Percentiles rank a stretch among this genome's conserved stretches.
phyloP scores from a whole-genome alignment of 2,113 vertebrate genomes.

The Bombycilla garrulus region DNA sequence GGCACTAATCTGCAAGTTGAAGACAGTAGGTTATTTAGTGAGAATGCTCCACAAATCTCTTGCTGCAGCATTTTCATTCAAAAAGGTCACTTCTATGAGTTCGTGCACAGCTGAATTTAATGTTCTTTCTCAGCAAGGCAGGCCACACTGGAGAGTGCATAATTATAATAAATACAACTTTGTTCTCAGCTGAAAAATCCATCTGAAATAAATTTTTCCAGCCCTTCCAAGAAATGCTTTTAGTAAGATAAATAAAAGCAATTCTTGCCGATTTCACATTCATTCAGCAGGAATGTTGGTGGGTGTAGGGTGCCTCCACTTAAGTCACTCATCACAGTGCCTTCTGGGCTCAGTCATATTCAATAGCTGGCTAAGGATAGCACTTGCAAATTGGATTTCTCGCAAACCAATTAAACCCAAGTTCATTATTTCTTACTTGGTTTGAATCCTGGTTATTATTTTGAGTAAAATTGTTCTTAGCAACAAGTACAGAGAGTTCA shows the following conservation, averaged over 20 bases:
- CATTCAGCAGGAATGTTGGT: conserved; percentile 60
- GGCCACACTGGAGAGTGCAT: conserved; percentile 36
- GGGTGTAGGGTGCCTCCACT: conserved; percentile 64
- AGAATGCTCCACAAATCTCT: conserved; percentile 12
- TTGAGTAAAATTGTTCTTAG: conserved; percentile 9
- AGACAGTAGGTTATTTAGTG: conserved; percentile 56
- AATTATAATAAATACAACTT: conserved; percentile 63
- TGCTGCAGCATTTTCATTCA: conserved; percentile 45
- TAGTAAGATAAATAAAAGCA: conserved; percentile 66
- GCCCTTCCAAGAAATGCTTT: conserved; percentile 53
- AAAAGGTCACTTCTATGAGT: conserved; percentile 61
- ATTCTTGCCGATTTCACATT: conserved; percentile 57
- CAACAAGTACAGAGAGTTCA: conserved; percentile 22
- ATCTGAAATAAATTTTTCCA: conserved; percentile 62
- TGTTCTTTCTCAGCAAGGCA: conserved; percentile 59
- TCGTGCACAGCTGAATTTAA: conserved; percentile 52
- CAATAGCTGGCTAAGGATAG: conserved; percentile 48
- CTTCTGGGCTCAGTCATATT: conserved; percentile 49
- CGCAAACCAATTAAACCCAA: not conserved
- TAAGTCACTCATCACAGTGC: conserved; percentile 57
- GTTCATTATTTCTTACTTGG: conserved; percentile 20
- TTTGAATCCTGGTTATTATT: conserved; percentile 17
- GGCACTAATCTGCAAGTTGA: not conserved
- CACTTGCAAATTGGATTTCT: conserved; percentile 38
- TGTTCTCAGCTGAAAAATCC: conserved; percentile 62